phyloP scores from a whole-genome alignment of 1,140 invertebrate genomes.

The Papilio glaucus region DNA sequence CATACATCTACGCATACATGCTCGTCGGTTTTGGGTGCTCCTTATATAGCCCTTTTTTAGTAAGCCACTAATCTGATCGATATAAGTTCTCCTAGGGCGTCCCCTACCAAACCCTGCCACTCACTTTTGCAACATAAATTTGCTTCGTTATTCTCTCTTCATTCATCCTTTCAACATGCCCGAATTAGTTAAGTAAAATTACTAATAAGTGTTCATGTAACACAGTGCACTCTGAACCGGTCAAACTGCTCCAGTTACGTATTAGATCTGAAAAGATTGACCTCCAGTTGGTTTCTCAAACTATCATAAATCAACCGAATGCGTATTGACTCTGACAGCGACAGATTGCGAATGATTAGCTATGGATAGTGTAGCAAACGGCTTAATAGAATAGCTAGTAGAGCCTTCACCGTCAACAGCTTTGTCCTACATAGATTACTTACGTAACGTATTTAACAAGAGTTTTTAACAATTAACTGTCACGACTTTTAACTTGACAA shows the following conservation, averaged over 20 bases:
- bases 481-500: background rate
- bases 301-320: background rate
- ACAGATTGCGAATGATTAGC: background rate
- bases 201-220: background rate
- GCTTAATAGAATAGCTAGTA: background rate
- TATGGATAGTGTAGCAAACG: background rate
- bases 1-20: no score
- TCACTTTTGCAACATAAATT: no score
- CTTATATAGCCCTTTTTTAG: no score
- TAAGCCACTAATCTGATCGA: no score
- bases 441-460: background rate
- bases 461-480: background rate
- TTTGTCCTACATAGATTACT: background rate
- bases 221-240: background rate
- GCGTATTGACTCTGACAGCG: background rate
- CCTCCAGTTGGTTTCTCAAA: background rate
- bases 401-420: background rate
- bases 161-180: no score
- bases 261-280: background rate
- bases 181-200: background rate
- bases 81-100: no score
- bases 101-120: no score
- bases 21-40: no score
- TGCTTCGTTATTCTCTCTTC: no score
- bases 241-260: background rate